Percentiles rank a stretch among this genome's conserved stretches.
phyloP scores from a whole-genome alignment of 2,797 vertebrate species.

The Tamandua tetradactyla region DNA sequence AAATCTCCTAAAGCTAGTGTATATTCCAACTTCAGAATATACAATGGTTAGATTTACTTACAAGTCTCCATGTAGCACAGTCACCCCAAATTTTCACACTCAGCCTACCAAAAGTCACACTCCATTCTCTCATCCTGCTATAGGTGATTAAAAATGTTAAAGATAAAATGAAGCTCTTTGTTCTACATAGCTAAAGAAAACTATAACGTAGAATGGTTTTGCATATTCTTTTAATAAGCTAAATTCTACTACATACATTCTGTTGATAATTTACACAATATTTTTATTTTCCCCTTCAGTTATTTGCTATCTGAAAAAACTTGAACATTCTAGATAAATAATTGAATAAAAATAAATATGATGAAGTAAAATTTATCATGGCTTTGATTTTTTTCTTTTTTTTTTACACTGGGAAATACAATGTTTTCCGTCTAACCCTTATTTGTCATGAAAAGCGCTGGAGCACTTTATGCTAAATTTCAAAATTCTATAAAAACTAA shows the following conservation, averaged over 20 bases:
- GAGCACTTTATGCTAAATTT: neutral
- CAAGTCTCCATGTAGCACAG: neutral
- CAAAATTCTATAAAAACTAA: conserved; percentile 18
- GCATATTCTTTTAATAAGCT: conserved; percentile 38
- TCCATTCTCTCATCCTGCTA: neutral
- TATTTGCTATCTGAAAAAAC: conserved; percentile 28
- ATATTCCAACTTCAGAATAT: neutral
- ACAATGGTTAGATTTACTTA: neutral
- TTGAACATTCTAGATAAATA: neutral
- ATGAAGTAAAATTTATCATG: neutral
- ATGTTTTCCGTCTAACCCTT: neutral
- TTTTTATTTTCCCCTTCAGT: neutral
- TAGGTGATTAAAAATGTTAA: neutral
- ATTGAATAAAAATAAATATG: conserved; percentile 14
- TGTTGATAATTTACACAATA: conserved; percentile 22
- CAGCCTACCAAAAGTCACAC: neutral
- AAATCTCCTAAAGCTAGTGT: neutral
- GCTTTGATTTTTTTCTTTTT: no score
- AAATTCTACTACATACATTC: neutral
- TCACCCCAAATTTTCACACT: neutral
- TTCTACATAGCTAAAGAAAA: neutral
- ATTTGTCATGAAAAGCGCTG: neutral
- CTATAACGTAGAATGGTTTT: neutral
- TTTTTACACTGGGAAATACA: neutral
- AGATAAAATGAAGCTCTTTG: neutral